These are phyloP conservation scores for Apostichopus parvimensis DNA, from an alignment of 35 echinoderm and acorn worm genomes.

Conservation along the genomic window DNA sequence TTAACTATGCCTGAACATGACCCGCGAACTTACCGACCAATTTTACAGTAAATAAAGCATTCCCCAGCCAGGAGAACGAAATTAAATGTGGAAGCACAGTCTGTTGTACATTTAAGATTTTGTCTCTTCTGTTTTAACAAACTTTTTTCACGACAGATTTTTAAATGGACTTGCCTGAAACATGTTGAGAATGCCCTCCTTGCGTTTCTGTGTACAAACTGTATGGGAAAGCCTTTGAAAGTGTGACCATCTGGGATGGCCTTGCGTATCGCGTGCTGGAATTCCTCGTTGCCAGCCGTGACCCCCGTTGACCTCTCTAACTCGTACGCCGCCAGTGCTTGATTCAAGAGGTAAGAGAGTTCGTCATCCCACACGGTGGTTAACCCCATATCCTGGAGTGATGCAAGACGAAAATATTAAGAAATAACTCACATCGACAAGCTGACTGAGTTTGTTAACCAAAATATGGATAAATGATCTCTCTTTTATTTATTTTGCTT, in stretches of 20 bases:
- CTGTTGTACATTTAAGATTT: no score
- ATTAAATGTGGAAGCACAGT: no score
- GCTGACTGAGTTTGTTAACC: no score
- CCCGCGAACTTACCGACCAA: no score
- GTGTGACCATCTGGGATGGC: constrained; percentile 97
- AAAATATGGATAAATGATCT: no score
- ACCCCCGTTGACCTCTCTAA: constrained; percentile 80
- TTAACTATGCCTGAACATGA: no score
- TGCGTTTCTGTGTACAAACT: constrained; percentile 93
- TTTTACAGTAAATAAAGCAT: no score
- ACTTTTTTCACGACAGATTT: neutral
- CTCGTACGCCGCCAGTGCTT: constrained; percentile 91
- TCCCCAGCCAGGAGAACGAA: no score
- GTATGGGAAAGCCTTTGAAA: constrained; percentile 98
- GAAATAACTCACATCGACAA: no score
- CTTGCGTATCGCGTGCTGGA: constrained; percentile 88
- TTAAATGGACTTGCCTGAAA: constrained; percentile 61
- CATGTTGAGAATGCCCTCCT: constrained; percentile 88
- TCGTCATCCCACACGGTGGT: constrained; percentile 93
- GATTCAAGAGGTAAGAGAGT: constrained; percentile 84
- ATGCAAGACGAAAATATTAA: neutral
- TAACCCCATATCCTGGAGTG: constrained; percentile 78
- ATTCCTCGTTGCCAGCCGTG: constrained; percentile 88
- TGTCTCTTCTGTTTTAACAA: no score
- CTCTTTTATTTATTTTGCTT: no score